Conservation (phyloP, 2,888 invertebrate genomes). For the Anorthoa munda region DNA sequence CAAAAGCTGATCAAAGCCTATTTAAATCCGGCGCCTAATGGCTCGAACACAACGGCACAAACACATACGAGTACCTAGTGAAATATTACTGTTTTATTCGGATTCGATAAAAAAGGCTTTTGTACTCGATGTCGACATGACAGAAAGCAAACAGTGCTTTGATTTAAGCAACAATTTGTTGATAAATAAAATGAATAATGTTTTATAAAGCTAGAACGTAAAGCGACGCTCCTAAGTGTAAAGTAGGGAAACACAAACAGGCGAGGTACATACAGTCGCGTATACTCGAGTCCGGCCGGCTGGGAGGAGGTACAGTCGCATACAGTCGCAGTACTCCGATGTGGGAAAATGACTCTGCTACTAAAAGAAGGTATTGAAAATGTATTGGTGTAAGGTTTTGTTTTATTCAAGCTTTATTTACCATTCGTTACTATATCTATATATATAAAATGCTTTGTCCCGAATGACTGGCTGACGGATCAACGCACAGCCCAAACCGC, state of each 20-base stretch:
- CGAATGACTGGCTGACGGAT: too few relatives aligned
- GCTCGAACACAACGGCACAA: conserved; percentile 18
- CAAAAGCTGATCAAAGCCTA: conserved; percentile 31
- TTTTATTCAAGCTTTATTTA: neutral
- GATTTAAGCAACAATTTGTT: conserved; percentile 14
- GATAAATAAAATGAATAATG: neutral
- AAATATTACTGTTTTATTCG: conserved; percentile 21
- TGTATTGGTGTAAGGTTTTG: neutral
- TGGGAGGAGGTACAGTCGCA: neutral
- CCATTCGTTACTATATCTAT: neutral
- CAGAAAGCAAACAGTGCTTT: conserved; percentile 21
- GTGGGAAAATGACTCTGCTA: too few relatives aligned
- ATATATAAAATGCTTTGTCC: too few relatives aligned
- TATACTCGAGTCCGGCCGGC: neutral
- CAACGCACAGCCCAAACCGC: too few relatives aligned
- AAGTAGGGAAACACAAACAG: conserved; percentile 10
- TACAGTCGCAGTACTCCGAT: neutral
- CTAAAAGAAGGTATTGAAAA: neutral
- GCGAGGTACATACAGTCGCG: conserved; percentile 15
- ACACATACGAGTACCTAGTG: conserved; percentile 1
- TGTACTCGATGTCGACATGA: neutral
- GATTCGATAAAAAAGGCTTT: conserved; percentile 22
- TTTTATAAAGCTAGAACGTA: conserved; percentile 10
- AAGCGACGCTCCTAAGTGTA: conserved; percentile 9
- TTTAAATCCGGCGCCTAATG: conserved; percentile 25